Conservation (phyloP, 2,113 vertebrate genomes). For the Festucalex cinctus region DNA sequence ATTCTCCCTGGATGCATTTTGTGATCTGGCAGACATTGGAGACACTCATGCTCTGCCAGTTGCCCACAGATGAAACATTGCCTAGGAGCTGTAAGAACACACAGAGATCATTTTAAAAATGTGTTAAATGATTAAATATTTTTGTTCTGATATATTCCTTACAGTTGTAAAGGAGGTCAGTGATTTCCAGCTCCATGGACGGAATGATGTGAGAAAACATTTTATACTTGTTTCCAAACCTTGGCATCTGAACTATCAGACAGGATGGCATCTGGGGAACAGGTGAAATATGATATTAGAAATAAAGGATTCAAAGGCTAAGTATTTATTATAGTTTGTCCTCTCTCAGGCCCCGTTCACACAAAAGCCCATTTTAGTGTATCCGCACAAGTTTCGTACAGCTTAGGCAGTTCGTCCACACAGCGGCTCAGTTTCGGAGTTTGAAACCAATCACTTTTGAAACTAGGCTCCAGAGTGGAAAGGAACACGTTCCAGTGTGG, state of each 20-base stretch:
- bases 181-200: conserved; percentile 76
- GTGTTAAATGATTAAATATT: neutral
- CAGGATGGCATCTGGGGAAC: conserved; percentile 68
- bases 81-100: conserved; percentile 52
- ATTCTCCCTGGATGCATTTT: conserved; percentile 72
- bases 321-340: neutral
- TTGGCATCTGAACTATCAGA: conserved; percentile 79
- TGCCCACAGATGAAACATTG: conserved; percentile 74
- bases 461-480: too few relatives aligned
- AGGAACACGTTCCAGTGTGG: too few relatives aligned
- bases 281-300: too few relatives aligned
- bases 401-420: too few relatives aligned
- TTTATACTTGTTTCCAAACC: conserved; percentile 80
- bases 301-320: neutral
- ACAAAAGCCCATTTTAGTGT: too few relatives aligned
- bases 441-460: too few relatives aligned
- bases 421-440: too few relatives aligned
- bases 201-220: conserved; percentile 80
- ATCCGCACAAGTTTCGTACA: too few relatives aligned
- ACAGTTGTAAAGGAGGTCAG: conserved; percentile 74
- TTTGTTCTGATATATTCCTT: conserved; percentile 27
- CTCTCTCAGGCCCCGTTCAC: too few relatives aligned
- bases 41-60: conserved; percentile 68
- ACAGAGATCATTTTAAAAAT: neutral
- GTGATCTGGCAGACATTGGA: conserved; percentile 70